Evolutionary conservation across 2,888 invertebrate genomes (phyloP).

Genomic region (Myopa testacea): DNA sequence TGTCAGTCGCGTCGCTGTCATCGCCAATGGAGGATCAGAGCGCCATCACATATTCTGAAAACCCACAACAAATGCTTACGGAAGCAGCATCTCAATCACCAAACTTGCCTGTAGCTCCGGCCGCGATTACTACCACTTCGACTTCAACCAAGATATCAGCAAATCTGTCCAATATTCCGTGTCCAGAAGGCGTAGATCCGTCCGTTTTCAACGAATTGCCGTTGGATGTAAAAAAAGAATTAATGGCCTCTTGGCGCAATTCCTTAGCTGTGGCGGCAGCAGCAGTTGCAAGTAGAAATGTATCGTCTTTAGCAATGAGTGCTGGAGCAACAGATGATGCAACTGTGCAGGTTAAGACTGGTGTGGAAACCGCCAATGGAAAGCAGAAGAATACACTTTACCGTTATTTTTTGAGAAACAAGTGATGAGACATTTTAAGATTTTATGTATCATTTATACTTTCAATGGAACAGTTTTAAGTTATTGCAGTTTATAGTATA

Average conservation of each 20-base stretch:
- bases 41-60: conserved; percentile 48
- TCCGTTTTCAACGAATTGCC: conserved; percentile 80
- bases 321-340: conserved; percentile 24
- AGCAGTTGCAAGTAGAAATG: conserved; percentile 49
- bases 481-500: too few species aligned
- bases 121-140: conserved; percentile 37
- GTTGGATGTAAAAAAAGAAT: conserved; percentile 78
- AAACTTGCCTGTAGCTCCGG: conserved; percentile 15
- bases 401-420: conserved; percentile 78
- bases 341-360: conserved; percentile 48
- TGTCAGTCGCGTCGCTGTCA: conserved; percentile 58
- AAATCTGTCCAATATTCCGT: conserved; percentile 67
- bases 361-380: conserved; percentile 66
- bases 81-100: conserved; percentile 22
- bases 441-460: neutral
- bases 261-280: conserved; percentile 62
- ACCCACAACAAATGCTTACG: conserved; percentile 8
- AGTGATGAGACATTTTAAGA: conserved; percentile 66
- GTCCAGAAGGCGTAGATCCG: conserved; percentile 77
- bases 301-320: conserved; percentile 36
- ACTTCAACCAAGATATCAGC: conserved; percentile 45
- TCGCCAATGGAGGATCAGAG: conserved; percentile 60
- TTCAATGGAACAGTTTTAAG: neutral
- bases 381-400: conserved; percentile 72
- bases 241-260: conserved; percentile 75